Evolutionary conservation across 2,113 vertebrate genomes (phyloP), one percentile per base, ranked within the genome.

Genomic region (Odocoileus hemionus): DNA sequence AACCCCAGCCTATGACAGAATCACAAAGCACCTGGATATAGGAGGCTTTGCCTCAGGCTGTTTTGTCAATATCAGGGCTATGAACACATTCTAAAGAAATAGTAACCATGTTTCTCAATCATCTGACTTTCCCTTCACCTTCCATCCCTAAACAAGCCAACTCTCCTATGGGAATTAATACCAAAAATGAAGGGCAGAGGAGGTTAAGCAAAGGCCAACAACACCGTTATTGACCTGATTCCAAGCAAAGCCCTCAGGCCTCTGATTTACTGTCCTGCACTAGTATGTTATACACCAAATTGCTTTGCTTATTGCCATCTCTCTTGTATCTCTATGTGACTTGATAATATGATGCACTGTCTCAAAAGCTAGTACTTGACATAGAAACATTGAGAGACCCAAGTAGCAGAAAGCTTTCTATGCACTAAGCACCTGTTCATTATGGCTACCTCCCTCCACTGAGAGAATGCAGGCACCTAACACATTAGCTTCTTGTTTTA

Each of bases 291-390:
- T 1, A 52, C 4, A 86, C 58, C 52, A 70, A 70, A 88, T 91
- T 89, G 30, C 76, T 96, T 96, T 97, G 47, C n/a, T 95, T 97
- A 86, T 97, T 97, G 96, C 96, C 95, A 96, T 98, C 96, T 98
- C 97, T 98, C 55, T 91, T 97, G 96, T 96, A 98, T 98, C 96
- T 98, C 96, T 97, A 86, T 98, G 93, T 97, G 95, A 96, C 98
- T 98, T 98, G 93, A 97, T 96, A 97, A 95, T 96, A 96, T 95
- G 33, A 97, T 96, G 19, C 90, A 79, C 95, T 74, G 86, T 98
- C 95, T 97, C 98, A 98, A 97, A 98, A 95, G 95, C 95, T 98
- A 97, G 90, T 98, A 96, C 67, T 97, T 98, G 94, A 98, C 95
- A 90, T 96, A 97, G 97, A 98, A 98, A 98, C 98, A 98, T 95